Base-by-base conservation (phyloP, 2,797 vertebrate species). In the Pteronotus mesoamericanus region DNA sequence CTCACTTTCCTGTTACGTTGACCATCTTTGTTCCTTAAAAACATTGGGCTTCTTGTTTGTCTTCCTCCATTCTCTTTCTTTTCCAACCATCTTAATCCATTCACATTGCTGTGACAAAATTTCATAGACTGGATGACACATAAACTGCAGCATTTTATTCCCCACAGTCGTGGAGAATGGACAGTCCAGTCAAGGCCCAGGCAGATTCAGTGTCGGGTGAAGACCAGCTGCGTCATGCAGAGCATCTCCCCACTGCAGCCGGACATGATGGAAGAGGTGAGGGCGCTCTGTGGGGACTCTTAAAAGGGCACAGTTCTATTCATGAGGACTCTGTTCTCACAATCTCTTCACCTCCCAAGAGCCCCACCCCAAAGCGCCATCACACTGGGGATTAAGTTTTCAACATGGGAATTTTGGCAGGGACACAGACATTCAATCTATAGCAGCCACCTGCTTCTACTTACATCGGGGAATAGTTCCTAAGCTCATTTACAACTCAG, bases 221-320 rank as follows among this genome's bases (percentile, higher is more conserved):
- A 21, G 53, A 34, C 4, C 16, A 53, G 26, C 44, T 72, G 72
- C 29, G 4, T 64, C 34, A 18, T 2, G 51, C 44, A 80, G 64
- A 51, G 34, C 3, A 4, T 74, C 34, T 80, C 80, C 46, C 53
- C 34, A 34, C 24, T 64, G 29, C 88, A 34, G 72, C 11, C 34
- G 37, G 34, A 72, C 0, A 0, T 72, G 34, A 15, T 16, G 37
- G 34, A 44, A 44, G 29, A 64, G 3, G 4, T 0, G 14, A 74
- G 3, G 34, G 37, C n/a, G 2, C 19, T 74, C 77, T 64, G 37
- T 44, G 68, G 16, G 10, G 42, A 8, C 37, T 53, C 57, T 80
- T 29, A 80, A 51, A 46, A 66, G 29, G n/a, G 11, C 8, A 34
- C 21, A 32, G 11, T 72, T 44, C 37, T 34, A 51, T 61, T 93